Evolutionary conservation across 2,797 vertebrate species (phyloP).

Genomic region (Myotis myotis): DNA sequence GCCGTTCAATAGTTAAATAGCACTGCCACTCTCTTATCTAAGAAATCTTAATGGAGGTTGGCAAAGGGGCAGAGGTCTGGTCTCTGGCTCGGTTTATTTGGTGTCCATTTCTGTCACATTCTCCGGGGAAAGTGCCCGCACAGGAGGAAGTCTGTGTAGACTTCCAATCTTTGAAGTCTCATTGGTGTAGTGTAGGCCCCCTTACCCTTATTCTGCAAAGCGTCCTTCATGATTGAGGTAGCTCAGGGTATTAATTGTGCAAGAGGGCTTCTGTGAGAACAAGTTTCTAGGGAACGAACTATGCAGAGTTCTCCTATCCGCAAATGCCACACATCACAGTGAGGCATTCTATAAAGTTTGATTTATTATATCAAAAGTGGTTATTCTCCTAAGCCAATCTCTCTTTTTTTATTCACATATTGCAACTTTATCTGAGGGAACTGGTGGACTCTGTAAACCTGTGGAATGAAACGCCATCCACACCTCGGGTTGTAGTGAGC

Average conservation of each 20-base stretch:
- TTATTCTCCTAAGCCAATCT: not conserved
- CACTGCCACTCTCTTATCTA: not conserved
- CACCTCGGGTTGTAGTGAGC: not conserved
- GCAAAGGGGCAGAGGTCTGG: not conserved
- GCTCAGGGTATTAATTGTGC: not conserved
- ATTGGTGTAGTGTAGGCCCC: not conserved
- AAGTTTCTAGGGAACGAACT: not conserved
- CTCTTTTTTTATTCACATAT: not conserved
- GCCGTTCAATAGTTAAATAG: not conserved
- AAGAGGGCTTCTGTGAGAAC: not conserved
- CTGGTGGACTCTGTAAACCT: not conserved
- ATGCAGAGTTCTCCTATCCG: not conserved
- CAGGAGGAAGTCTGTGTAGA: not conserved
- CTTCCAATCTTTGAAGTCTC: not conserved
- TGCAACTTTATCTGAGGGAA: not conserved
- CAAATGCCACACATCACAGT: not conserved
- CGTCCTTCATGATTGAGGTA: not conserved
- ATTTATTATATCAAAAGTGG: not conserved
- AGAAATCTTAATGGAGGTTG: not conserved
- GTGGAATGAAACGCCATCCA: not conserved
- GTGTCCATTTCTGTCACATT: not conserved
- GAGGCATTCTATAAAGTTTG: not conserved
- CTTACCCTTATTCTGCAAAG: conserved; percentile 15
- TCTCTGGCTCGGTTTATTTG: conserved; percentile 11
- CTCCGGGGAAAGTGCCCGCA: not conserved